Percentiles rank a stretch among this genome's conserved stretches.
Conservation (phyloP, 92 coral and sea anemone species). For the Meandrina meandrites region DNA sequence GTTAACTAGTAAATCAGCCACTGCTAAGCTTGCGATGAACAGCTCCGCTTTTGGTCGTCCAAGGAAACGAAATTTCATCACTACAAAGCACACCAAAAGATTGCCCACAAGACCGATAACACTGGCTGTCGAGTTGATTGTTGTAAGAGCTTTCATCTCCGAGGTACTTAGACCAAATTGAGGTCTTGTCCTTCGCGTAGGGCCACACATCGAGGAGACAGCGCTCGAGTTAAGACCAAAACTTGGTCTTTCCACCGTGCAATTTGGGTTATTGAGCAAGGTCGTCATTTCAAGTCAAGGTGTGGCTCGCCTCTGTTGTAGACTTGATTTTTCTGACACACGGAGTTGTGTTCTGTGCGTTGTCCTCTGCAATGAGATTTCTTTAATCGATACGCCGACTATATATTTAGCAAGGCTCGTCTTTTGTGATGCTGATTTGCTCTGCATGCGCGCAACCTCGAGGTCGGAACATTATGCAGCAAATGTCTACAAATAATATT, state of each 20-base stretch:
- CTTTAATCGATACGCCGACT: neutral
- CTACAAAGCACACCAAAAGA: constrained; percentile 70
- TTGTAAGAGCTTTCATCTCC: constrained; percentile 29
- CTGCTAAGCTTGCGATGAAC: constrained; percentile 73
- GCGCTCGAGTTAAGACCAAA: neutral
- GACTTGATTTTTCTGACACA: neutral
- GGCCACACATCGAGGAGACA: neutral
- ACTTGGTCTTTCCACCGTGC: neutral
- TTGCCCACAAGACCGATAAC: constrained; percentile 74
- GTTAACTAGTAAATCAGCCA: constrained; percentile 75
- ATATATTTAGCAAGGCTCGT: neutral
- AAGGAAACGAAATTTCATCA: constrained; percentile 70
- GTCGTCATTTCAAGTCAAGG: neutral
- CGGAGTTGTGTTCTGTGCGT: neutral
- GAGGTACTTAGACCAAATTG: constrained; percentile 9
- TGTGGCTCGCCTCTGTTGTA: neutral
- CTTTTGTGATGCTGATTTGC: neutral
- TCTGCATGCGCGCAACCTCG: neutral
- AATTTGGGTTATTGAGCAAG: neutral
- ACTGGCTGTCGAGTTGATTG: constrained; percentile 31
- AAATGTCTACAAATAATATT: neutral
- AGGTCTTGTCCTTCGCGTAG: neutral
- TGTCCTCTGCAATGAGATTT: neutral
- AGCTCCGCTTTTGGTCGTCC: constrained; percentile 79
- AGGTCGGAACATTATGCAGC: neutral